A percentile compares a stretch with the other conserved stretches of the same genome.
phyloP scores from a whole-genome alignment of 2,113 vertebrate species.

The Myotis lucifugus region DNA sequence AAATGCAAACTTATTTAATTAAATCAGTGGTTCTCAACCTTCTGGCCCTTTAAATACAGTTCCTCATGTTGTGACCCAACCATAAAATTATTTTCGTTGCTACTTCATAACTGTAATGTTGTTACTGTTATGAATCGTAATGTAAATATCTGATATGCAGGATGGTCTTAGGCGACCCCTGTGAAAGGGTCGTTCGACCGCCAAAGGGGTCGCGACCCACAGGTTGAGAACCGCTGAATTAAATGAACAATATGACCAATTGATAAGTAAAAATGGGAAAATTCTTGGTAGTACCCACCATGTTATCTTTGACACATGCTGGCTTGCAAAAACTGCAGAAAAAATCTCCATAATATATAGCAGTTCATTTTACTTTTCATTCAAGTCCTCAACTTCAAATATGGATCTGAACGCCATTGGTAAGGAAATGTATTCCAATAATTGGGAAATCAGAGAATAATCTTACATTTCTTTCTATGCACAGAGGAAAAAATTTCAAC shows the following conservation, averaged over 20 bases:
- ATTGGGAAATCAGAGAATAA: neutral
- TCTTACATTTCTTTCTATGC: neutral
- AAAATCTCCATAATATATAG: neutral
- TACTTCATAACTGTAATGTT: no score
- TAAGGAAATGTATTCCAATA: neutral
- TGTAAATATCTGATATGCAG: no score
- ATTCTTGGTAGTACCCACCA: neutral
- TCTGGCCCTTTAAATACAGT: no score
- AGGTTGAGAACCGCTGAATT: neutral
- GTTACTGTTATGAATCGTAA: no score
- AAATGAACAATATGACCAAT: neutral
- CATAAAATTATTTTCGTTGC: no score
- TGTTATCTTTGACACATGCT: neutral
- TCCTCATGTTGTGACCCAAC: no score
- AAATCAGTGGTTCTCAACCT: neutral
- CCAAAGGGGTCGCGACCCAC: no score
- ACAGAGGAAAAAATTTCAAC: neutral
- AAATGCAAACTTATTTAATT: neutral
- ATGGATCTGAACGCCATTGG: neutral
- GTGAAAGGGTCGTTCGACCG: no score
- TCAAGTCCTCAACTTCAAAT: conserved; percentile 10
- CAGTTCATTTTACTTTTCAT: neutral
- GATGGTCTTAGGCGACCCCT: no score
- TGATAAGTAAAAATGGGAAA: neutral
- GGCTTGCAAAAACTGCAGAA: neutral